A percentile compares a stretch with the other conserved stretches of the same genome.
Conservation (phyloP, 2,797 vertebrate genomes). For the Syngnathus rostellatus region DNA sequence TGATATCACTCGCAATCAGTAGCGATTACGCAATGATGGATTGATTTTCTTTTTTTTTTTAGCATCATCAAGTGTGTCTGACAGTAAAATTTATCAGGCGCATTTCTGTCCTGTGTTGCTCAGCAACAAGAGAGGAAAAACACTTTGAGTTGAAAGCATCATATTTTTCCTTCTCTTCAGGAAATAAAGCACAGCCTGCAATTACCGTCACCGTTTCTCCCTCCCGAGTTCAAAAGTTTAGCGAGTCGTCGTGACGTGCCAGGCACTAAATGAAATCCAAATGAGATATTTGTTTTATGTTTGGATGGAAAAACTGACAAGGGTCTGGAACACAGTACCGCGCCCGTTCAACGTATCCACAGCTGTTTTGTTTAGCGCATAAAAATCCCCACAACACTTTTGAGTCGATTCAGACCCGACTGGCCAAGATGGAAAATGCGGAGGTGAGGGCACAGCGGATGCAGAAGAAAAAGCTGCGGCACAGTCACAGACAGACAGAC, state of each 20-base stretch:
- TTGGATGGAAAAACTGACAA: slow-evolving; percentile 43
- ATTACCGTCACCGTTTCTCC: slow-evolving; percentile 69
- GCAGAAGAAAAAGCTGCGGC: slow-evolving; percentile 60
- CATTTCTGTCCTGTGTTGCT: slow-evolving; percentile 70
- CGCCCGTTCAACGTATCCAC: slow-evolving; percentile 32
- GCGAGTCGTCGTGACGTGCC: slow-evolving; percentile 54
- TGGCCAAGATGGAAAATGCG: slow-evolving; percentile 62
- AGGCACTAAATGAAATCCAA: slow-evolving; percentile 61
- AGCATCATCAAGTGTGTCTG: slow-evolving; percentile 57
- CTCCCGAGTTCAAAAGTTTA: slow-evolving; percentile 66
- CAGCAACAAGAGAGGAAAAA: slow-evolving; percentile 72
- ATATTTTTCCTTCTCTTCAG: slow-evolving; percentile 45
- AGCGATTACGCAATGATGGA: slow-evolving; percentile 40
- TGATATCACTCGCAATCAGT: background rate
- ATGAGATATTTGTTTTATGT: slow-evolving; percentile 48
- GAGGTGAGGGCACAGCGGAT: slow-evolving; percentile 66
- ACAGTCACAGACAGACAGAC: slow-evolving; percentile 72
- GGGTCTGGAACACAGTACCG: slow-evolving; percentile 33
- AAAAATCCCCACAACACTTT: slow-evolving; percentile 56
- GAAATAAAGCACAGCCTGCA: slow-evolving; percentile 69
- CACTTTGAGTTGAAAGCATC: slow-evolving; percentile 66
- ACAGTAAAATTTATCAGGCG: slow-evolving; percentile 66
- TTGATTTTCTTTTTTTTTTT: slow-evolving; percentile 42
- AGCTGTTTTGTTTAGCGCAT: slow-evolving; percentile 54
- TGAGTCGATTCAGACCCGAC: slow-evolving; percentile 44